Percentiles rank a stretch among this genome's conserved stretches.
These are phyloP conservation scores for Chiloscyllium plagiosum DNA, from an alignment of 2,113 vertebrate genomes.

Conservation along the genomic window DNA sequence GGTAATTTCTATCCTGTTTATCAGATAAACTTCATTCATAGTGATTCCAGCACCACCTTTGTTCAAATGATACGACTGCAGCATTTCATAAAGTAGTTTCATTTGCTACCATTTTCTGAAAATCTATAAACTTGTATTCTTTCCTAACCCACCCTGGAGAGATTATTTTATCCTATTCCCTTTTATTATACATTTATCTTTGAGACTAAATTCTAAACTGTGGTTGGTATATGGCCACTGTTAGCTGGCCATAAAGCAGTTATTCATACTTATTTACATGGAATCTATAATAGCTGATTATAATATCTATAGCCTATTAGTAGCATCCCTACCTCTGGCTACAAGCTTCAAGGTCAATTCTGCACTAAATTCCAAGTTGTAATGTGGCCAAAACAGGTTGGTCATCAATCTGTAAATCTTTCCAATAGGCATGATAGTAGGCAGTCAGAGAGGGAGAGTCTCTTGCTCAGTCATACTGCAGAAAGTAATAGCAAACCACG, in stretches of 20 bases:
- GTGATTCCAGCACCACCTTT: neutral
- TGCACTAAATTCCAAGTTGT: too few species aligned
- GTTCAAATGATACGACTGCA: neutral
- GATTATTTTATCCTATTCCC: neutral
- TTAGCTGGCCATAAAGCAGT: neutral
- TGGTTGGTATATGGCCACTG: neutral
- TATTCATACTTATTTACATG: neutral
- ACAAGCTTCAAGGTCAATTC: too few species aligned
- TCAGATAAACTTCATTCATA: neutral
- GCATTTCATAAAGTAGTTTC: neutral
- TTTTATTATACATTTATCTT: neutral
- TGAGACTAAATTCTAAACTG: neutral
- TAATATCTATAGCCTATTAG: too few species aligned
- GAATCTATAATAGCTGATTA: neutral
- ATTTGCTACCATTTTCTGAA: neutral
- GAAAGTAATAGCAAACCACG: too few species aligned
- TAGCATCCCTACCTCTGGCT: too few species aligned
- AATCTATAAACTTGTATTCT: neutral
- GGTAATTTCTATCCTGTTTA: neutral
- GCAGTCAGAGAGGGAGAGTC: too few species aligned
- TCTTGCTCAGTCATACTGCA: too few species aligned
- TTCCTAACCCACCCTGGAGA: neutral
- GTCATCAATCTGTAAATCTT: too few species aligned
- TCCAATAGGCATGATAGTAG: too few species aligned
- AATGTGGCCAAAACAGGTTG: too few species aligned